Percentiles rank a stretch among this genome's conserved stretches.
Evolutionary conservation across 2,113 vertebrate genomes (phyloP).

Genomic region (Callithrix jacchus): DNA sequence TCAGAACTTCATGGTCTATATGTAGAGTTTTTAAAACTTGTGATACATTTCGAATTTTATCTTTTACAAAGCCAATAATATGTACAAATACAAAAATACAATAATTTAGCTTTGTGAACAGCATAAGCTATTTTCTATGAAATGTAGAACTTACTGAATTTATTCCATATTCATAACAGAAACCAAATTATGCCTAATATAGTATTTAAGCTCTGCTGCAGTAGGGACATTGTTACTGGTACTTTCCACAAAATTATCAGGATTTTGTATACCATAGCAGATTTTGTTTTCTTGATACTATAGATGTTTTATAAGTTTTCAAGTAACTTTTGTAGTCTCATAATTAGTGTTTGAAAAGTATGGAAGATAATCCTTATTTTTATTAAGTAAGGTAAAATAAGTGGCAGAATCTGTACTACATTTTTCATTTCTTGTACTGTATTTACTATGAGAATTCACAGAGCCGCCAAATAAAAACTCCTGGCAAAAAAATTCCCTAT

Average conservation of each 20-base stretch:
- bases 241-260: neutral
- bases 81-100: neutral
- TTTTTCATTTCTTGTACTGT: neutral
- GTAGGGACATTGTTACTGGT: neutral
- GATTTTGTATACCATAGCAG: neutral
- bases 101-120: slow-evolving; percentile 23
- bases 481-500: neutral
- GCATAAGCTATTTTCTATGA: neutral
- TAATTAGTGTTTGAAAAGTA: neutral
- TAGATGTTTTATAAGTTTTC: neutral
- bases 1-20: neutral
- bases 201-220: neutral
- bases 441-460: neutral
- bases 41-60: neutral
- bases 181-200: neutral
- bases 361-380: neutral
- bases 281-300: neutral
- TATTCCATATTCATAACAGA: neutral
- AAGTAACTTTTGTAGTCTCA: neutral
- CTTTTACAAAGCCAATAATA: neutral
- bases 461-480: neutral
- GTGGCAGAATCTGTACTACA: neutral
- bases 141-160: neutral
- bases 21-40: neutral
- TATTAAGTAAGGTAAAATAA: neutral